Evolutionary conservation across 2,113 vertebrate genomes (phyloP).

Genomic region (Paralichthys olivaceus): DNA sequence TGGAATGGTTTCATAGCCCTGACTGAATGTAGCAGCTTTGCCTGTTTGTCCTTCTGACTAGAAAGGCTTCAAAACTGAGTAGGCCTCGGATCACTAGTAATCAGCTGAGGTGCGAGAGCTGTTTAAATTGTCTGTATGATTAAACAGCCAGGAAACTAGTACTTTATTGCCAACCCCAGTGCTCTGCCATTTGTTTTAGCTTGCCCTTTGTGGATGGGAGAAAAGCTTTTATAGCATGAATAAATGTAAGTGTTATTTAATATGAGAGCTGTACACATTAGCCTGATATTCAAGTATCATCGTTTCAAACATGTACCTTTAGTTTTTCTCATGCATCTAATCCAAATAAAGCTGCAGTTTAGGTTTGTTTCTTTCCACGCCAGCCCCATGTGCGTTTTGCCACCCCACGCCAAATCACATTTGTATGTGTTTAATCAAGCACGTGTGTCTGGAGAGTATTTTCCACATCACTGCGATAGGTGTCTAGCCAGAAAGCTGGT

Average conservation of each 20-base stretch:
- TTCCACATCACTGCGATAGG: slow-evolving; percentile 54
- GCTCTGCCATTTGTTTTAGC: slow-evolving; percentile 4
- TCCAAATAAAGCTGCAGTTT: not conserved
- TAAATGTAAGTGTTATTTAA: not conserved
- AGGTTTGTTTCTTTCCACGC: slow-evolving; percentile 21
- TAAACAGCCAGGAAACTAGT: not conserved
- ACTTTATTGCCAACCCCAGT: slow-evolving; percentile 1
- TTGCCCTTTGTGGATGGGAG: not conserved
- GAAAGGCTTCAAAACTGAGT: slow-evolving; percentile 15
- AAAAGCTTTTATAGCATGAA: not conserved
- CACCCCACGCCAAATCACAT: slow-evolving; percentile 37
- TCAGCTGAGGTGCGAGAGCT: slow-evolving; percentile 7
- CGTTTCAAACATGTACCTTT: not conserved
- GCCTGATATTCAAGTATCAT: not conserved
- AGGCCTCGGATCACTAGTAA: slow-evolving; percentile 20
- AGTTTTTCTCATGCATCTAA: not conserved
- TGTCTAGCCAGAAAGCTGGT: slow-evolving; percentile 43
- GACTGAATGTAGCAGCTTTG: slow-evolving; percentile 3
- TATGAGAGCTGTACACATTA: not conserved
- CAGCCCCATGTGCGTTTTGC: slow-evolving; percentile 37
- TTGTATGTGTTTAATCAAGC: slow-evolving; percentile 58
- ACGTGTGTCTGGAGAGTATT: slow-evolving; percentile 55
- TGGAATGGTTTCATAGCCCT: slow-evolving; percentile 36
- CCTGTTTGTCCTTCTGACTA: slow-evolving; percentile 16
- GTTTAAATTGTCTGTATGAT: slow-evolving; percentile 13